Evolutionary conservation across 2,113 vertebrate genomes (phyloP), one percentile per base, ranked within the genome.

Genomic region (Nipponia nippon): DNA sequence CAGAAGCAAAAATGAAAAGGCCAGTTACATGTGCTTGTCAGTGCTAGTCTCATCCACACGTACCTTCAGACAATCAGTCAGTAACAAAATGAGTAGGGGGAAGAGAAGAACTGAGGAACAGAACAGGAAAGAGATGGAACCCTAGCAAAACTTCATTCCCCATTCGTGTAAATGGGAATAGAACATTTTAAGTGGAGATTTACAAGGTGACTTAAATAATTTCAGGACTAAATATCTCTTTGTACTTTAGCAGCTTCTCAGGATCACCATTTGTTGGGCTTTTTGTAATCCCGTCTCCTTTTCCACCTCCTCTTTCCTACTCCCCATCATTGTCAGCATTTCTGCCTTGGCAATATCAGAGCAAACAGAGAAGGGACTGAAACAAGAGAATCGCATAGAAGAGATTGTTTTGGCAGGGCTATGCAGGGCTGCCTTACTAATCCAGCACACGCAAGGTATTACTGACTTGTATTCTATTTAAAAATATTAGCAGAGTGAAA

Each of bases 381-480:
- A 97, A 95, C 55, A 87, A 93, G 90, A 95, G 94, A 96, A 71
- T 67, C 5, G 2, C 86, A 92, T 61, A 78, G 59, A 95, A 61
- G 79, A 81, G 86, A 95, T 89, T 91, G 80, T 78, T 97, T 88
- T 97, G 88, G 71, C 88, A 90, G 42, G n/a, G 30, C 44, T 90
- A 3, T 30, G 42, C 71, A 83, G 58, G 17, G 25, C 62, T 86
- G 52, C n/a, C 19, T 75, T 86, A 81, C 63, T 95, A 92, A 89
- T 67, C 90, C 76, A 87, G 38, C 61, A 81, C 40, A 78, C 10
- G 5, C 67, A 89, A 93, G 61, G 52, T 71, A 83, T 89, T 81
- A 93, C 29, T 89, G 63, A 52, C 66, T 95, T 73, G 9, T 56
- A 71, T 83, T 92, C 76, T 78, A 93, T 87, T 87, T 63, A 93